Percentiles rank a stretch among this genome's conserved stretches.
These are phyloP conservation scores for Triplophysa rosa DNA, from an alignment of 2,113 vertebrate genomes.

Conservation along the genomic window DNA sequence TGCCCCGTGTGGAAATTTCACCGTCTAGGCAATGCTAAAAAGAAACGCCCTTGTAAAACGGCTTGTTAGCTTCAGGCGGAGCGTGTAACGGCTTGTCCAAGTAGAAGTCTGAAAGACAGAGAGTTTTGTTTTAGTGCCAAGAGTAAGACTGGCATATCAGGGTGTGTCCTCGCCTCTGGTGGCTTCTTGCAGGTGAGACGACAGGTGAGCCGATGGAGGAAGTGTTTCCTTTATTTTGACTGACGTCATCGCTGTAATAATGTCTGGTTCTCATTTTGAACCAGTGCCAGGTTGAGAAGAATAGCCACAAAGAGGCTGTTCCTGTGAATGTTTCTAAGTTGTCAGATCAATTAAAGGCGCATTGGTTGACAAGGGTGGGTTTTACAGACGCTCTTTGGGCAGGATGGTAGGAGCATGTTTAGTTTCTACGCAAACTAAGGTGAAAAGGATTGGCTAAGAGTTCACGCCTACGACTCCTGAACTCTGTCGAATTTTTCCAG, in stretches of 20 bases:
- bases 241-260: constrained; percentile 33
- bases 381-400: background rate
- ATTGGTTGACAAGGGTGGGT: background rate
- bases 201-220: constrained; percentile 22
- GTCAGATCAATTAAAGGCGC: constrained; percentile 10
- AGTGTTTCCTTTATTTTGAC: constrained; percentile 28
- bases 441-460: background rate
- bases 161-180: constrained; percentile 13
- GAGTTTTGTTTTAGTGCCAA: background rate
- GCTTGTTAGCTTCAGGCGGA: constrained; percentile 1
- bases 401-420: background rate
- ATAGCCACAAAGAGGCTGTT: background rate
- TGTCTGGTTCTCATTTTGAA: constrained; percentile 19
- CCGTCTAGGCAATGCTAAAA: background rate
- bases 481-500: background rate
- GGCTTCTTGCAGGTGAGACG: constrained; percentile 10
- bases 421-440: background rate
- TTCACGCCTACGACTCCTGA: background rate
- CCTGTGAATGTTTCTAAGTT: background rate
- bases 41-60: background rate
- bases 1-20: background rate
- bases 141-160: background rate
- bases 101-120: background rate
- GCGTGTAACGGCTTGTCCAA: background rate
- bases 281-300: constrained; percentile 2